Evolutionary conservation across 2,113 vertebrate species (phyloP).

Genomic region (Oriolus oriolus): DNA sequence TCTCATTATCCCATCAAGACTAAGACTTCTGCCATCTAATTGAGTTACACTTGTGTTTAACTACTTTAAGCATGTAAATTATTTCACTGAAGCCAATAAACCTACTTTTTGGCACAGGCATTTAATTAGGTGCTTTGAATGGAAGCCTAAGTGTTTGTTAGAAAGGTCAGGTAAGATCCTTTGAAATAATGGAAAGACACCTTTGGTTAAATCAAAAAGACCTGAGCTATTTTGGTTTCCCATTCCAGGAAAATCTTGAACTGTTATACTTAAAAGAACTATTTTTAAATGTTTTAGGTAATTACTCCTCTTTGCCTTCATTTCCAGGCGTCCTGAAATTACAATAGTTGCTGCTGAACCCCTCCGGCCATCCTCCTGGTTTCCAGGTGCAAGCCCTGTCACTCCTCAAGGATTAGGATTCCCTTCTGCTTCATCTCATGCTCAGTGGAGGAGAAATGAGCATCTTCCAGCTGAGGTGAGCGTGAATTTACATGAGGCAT

Average conservation of each 20-base stretch:
- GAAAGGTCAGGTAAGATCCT: neutral
- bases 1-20: neutral
- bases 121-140: neutral
- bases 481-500: neutral
- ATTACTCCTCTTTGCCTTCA: neutral
- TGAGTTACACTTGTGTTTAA: slow-evolving; percentile 1
- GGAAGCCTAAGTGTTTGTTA: neutral
- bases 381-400: slow-evolving; percentile 68
- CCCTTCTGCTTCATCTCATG: slow-evolving; percentile 75
- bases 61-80: slow-evolving; percentile 2
- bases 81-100: slow-evolving; percentile 21
- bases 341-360: slow-evolving; percentile 89
- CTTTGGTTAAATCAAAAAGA: neutral
- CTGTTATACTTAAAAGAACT: neutral
- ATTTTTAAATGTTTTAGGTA: neutral
- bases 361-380: slow-evolving; percentile 79
- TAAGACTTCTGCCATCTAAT: neutral
- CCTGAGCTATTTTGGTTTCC: neutral
- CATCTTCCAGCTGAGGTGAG: slow-evolving; percentile 79
- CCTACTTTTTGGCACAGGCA: neutral
- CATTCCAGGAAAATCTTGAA: neutral
- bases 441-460: slow-evolving; percentile 76
- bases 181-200: neutral
- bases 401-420: slow-evolving; percentile 71
- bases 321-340: slow-evolving; percentile 85